A percentile compares a stretch with the other conserved stretches of the same genome.
Evolutionary conservation across 1,140 invertebrate genomes (phyloP).

Genomic region (Hydropsyche tenuis): DNA sequence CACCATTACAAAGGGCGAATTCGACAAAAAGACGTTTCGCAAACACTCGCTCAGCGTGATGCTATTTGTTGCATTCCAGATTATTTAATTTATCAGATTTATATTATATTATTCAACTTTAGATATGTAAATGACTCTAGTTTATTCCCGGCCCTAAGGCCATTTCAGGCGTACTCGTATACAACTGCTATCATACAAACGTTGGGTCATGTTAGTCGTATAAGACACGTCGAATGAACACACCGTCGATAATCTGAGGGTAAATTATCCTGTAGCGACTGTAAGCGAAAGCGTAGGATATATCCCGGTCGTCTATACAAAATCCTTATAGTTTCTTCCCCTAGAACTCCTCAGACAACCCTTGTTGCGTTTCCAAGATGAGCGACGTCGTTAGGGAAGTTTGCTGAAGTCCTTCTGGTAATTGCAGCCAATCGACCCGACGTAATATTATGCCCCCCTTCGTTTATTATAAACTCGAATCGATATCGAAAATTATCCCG

Average conservation of each 20-base stretch:
- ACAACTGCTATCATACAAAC: too few relatives aligned
- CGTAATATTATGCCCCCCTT: background rate
- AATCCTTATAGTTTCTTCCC: constrained; percentile 32
- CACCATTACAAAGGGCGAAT: too few relatives aligned
- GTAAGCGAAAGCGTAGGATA: background rate
- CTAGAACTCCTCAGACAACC: constrained; percentile 17
- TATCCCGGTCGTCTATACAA: background rate
- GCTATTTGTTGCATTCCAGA: too few relatives aligned
- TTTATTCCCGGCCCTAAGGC: too few relatives aligned
- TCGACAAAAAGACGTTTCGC: too few relatives aligned
- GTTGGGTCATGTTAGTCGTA: too few relatives aligned
- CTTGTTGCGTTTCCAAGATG: constrained; percentile 40
- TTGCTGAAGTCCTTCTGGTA: constrained; percentile 40
- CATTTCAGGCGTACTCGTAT: too few relatives aligned
- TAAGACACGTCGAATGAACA: constrained; percentile 8
- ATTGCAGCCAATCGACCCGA: constrained; percentile 44
- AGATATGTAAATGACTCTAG: too few relatives aligned
- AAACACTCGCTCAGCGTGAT: too few relatives aligned
- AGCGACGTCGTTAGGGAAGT: constrained; percentile 41
- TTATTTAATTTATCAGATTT: too few relatives aligned
- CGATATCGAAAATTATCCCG: too few relatives aligned
- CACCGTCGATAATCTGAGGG: constrained; percentile 30
- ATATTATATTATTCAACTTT: too few relatives aligned
- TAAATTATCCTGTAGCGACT: constrained; percentile 25
- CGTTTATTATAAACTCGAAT: constrained; percentile 27